Evolutionary conservation across 2,888 invertebrate genomes (phyloP), one percentile per base, ranked within the genome.

Genomic region (Megamerina dolium): DNA sequence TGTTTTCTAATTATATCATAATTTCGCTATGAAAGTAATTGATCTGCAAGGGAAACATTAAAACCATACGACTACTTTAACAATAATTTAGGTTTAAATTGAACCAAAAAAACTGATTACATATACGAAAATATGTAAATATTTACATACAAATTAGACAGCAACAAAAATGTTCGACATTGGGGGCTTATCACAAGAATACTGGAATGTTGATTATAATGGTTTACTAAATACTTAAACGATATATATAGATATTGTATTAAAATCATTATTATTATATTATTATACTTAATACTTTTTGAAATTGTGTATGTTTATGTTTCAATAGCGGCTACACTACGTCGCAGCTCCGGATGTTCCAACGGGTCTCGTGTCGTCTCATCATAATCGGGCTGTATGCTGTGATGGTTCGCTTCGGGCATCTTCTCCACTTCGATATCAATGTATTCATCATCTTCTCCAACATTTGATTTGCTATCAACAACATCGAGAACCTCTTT

Each of bases 371-470:
- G n/a, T n/a, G n/a, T n/a, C n/a, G n/a, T 30, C 33, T 21, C 20
- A 5, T 30, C 16, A 3, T 23, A 17, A 19, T 30, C 29, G 14
- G 19, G 26, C 37, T 30, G 14, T 20, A 30, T 18, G 10, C 41
- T 37, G 17, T 44, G 45, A 14, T 47, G 45, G 16, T 52, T 51
- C 13, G 37, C 45, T 26, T 52, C 67, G 5, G 63, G 59, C 23
- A 70, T 57, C 34, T 70, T 68, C 46, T 72, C 72, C 5, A 72
- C 70, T 38, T 72, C 72, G n/a, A n/a, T n/a, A n/a, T n/a, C n/a
- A 23, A 72, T 72, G 41, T 72, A 71, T 41, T 72, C 72, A 45
- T 72, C 72, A 3, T 72, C 72, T 2, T 70, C 69, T 3, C 57
- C 65, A 5, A 45, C 45, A 9, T 47, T 48, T 5, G 41, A 21